Base-by-base conservation (phyloP, 2,888 invertebrate genomes). In the Leptarthrus brevirostris region DNA sequence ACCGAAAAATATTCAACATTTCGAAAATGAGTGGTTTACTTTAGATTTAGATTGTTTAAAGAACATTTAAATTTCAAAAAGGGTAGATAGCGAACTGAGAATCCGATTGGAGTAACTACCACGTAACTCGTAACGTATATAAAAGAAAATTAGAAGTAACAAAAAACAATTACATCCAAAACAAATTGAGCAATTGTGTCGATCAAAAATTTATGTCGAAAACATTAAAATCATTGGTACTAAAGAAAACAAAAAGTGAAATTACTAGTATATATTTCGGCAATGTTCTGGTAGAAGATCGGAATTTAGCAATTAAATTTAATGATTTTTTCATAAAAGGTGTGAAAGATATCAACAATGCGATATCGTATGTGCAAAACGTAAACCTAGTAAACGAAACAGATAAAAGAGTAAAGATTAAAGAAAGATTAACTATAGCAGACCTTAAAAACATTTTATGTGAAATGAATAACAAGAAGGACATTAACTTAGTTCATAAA, bases 311-410 rank as follows among this genome's bases (percentile, higher is more conserved):
- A 20, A 20, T 6, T 10, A 53, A 20, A 22, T 53, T 53, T 53
- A 53, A 53, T 20, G 53, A 53, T 53, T 53, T 44, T 53, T 53
- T 53, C 22, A 16, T 40, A 8, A 40, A 40, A 40, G 12, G 40
- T 40, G 40, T 40, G n/a, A 12, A 1, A n/a, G 40, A 40, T 12
- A 52, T 52, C 18, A 52, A 52, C 3, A 16, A 20, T 52, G 16
- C 52, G 2, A 52, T 20, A 12, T 22, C 22, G 5, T 20, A 20
- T 24, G 53, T 53, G 10, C n/a, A 53, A 53, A 22, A 53, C n/a
- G 8, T 22, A 22, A n/a, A 53, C 24, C 1, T 22, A 22, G 5
- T 53, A 53, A 53, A 20, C 2, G 53, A 8, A 53, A 22, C 22
- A 20, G 8, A 8, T n/a, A 22, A 20, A 6, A 53, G 12, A 22